Evolutionary conservation across 2,797 vertebrate species (phyloP), one percentile per base, ranked within the genome.

Genomic region (Labeo calbasu): DNA sequence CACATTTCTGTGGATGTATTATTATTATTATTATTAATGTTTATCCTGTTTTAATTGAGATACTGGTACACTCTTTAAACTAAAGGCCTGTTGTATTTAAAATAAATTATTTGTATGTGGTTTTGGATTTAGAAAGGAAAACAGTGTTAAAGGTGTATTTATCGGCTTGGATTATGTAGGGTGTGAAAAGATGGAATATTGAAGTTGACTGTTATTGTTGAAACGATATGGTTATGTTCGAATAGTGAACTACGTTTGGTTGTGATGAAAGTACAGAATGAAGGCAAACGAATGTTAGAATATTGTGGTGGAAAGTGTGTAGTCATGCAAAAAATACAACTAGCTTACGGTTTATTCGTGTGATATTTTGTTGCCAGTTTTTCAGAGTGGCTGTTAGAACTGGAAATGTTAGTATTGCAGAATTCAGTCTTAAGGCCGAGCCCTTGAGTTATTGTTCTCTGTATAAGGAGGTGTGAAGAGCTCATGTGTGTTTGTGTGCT

Each of bases 391-490:
- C 53, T 75, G 32, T 66, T 50, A 82, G 21, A 87, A 85, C 65
- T 83, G 79, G 77, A 77, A 80, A 73, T 84, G 70, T 72, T 50
- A 28, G 71, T 76, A 43, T 78, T 78, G 36, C 25, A 50, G 63
- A 69, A 48, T 82, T 76, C 6, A 28, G 76, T 28, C 70, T 50
- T 73, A 69, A 40, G 66, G 50, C 77, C 15, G 53, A 69, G 40
- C 13, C 81, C 81, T 84, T 87, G 57, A 84, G 85, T 48, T 88
- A 89, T 90, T 90, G 85, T 90, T 90, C 86, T 88, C 73, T 76
- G 77, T 89, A 77, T 71, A 84, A 68, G 48, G 72, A 88, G 87
- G 91, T 92, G 90, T 92, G 87, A 90, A 88, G 86, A 89, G 86
- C 88, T 80, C 84, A 89, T 88, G 72, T 88, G 91, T 88, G 40